Conservation (phyloP, 2,888 invertebrate genomes). For the Polydesmus complanatus region DNA sequence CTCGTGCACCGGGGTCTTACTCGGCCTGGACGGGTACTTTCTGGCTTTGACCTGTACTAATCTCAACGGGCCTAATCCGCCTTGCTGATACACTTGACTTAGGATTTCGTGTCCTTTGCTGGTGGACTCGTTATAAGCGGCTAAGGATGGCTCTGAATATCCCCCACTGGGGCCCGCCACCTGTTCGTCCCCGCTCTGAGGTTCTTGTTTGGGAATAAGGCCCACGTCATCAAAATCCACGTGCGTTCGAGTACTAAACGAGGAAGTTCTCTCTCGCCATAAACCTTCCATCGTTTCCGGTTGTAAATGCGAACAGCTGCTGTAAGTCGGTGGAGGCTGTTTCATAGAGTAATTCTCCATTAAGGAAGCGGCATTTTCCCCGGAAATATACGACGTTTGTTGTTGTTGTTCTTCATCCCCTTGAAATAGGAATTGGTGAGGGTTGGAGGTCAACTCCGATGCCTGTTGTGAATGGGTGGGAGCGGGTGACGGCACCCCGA, state of each 20-base stretch:
- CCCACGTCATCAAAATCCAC: slow-evolving; percentile 17
- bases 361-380: slow-evolving; percentile 24
- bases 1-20: slow-evolving; percentile 95
- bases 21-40: slow-evolving; percentile 91
- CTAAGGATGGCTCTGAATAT: slow-evolving; percentile 37
- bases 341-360: slow-evolving; percentile 41
- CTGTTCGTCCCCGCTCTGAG: slow-evolving; percentile 34
- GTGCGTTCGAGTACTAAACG: slow-evolving; percentile 23
- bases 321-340: slow-evolving; percentile 44
- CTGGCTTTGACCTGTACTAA: slow-evolving; percentile 86
- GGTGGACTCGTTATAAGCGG: slow-evolving; percentile 87
- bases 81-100: slow-evolving; percentile 50
- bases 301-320: slow-evolving; percentile 35
- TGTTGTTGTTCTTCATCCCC: neutral
- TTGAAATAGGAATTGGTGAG: neutral
- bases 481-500: neutral
- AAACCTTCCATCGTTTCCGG: neutral
- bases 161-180: slow-evolving; percentile 6
- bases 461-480: neutral
- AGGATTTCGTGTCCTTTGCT: slow-evolving; percentile 90
- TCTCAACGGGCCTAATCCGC: slow-evolving; percentile 66
- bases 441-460: slow-evolving; percentile 33
- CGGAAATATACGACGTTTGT: neutral
- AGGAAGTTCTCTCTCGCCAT: slow-evolving; percentile 28
- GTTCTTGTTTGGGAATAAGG: slow-evolving; percentile 20